Base-by-base conservation (phyloP, 2,888 invertebrate genomes). In the Melanostoma mellinum region DNA sequence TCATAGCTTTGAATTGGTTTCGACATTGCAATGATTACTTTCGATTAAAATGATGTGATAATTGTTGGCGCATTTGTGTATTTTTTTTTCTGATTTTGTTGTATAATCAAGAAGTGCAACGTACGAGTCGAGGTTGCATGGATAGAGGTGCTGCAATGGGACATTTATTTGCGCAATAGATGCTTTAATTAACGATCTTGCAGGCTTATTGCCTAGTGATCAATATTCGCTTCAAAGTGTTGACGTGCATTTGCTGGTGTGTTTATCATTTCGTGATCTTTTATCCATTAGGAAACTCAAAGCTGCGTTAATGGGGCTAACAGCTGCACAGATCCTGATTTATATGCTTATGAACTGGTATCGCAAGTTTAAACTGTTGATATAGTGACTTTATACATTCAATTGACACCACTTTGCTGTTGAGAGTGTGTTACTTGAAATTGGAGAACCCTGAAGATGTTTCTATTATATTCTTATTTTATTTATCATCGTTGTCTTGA, bases 31-130 rank as follows among this genome's bases (percentile, higher is more conserved):
- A 38, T 74, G 82, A 84, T 78, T 84, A 61, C 52, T 74, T 53
- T 84, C 78, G 78, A 84, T 84, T 74, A 78, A 78, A 33, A 46
- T 61, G 82, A 78, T 65, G 78, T 63, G 74, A 69, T 74, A 81
- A 81, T 81, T 81, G 71, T 9, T 72, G 8, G 9, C 40, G 55
- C 3, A 35, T 50, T 60, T 65, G 32, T 30, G 42, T 30, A 9
- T 20, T 10, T 10, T 10, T 9, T 52, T 10, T 10, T 38, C 9
- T 58, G 50, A 36, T 55, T 61, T 55, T 36, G 35, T 63, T 42
- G 42, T 63, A 8, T 55, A 69, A 52, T 69, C 61, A 44, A 68
- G 48, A 50, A 79, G 67, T 71, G 53, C 72, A 65, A 46, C 58
- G 65, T 71, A 56, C 55, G 36, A 44, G 36, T 32, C 1, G 9